Conservation (phyloP, 2,888 invertebrate genomes). For the Euspilapteryx auroguttella region DNA sequence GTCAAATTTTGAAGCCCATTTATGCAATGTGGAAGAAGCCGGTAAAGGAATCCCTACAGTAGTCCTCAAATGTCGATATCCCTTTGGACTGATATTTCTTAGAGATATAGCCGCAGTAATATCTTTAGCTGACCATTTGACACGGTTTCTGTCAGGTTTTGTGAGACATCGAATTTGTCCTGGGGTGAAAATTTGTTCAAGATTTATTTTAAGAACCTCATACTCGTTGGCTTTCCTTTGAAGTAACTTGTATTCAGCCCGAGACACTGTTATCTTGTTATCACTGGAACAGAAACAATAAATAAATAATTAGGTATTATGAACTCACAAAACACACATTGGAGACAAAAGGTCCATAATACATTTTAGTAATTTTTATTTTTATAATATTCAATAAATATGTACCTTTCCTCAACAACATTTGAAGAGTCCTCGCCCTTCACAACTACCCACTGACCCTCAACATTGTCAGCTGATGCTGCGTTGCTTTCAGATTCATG, state of each 20-base stretch:
- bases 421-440: too few species aligned
- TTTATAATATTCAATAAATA: too few species aligned
- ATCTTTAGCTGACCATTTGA: neutral
- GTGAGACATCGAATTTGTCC: conserved; percentile 1
- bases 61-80: neutral
- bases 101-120: neutral
- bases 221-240: neutral
- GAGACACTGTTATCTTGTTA: neutral
- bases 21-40: neutral
- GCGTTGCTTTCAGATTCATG: too few species aligned
- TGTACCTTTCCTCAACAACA: too few species aligned
- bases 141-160: neutral
- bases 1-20: conserved; percentile 1
- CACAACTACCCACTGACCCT: too few species aligned
- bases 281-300: neutral
- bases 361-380: too few species aligned
- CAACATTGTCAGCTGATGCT: too few species aligned
- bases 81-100: neutral
- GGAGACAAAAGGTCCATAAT: too few species aligned
- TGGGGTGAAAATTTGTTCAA: conserved; percentile 2
- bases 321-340: too few species aligned
- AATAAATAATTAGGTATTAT: too few species aligned
- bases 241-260: neutral
- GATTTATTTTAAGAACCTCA: neutral
- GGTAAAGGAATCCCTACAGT: conserved; percentile 1